Conservation (phyloP, 2,888 invertebrate species). For the Stomorhina lunata region DNA sequence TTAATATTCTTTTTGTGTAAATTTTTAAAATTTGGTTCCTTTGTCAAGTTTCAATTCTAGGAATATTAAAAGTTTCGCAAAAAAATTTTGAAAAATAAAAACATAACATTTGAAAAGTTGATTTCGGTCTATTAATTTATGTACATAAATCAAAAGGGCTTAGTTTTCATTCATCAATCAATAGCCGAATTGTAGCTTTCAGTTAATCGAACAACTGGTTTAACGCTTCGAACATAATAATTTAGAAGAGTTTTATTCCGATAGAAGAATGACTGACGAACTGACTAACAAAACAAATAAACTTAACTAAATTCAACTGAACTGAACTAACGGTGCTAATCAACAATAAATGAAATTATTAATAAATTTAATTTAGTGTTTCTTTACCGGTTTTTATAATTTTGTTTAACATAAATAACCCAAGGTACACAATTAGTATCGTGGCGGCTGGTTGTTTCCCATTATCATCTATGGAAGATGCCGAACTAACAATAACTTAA, state of each 20-base stretch:
- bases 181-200: too few relatives aligned
- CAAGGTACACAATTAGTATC: slow-evolving; percentile 10
- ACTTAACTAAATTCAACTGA: too few relatives aligned
- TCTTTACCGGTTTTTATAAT: slow-evolving; percentile 8
- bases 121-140: too few relatives aligned
- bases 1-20: neutral
- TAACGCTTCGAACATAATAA: too few relatives aligned
- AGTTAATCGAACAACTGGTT: too few relatives aligned
- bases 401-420: neutral
- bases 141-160: too few relatives aligned
- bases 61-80: neutral
- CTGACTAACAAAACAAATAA: neutral
- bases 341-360: neutral
- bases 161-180: too few relatives aligned
- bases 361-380: neutral
- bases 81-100: neutral
- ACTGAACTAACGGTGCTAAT: slow-evolving; percentile 4
- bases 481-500: neutral
- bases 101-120: too few relatives aligned
- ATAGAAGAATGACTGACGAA: neutral
- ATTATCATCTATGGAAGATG: slow-evolving; percentile 5
- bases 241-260: too few relatives aligned
- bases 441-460: neutral
- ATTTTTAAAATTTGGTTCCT: neutral
- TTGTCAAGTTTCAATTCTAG: too few relatives aligned